phyloP scores from a whole-genome alignment of 1,140 invertebrate species.

The Goniozus legneri region DNA sequence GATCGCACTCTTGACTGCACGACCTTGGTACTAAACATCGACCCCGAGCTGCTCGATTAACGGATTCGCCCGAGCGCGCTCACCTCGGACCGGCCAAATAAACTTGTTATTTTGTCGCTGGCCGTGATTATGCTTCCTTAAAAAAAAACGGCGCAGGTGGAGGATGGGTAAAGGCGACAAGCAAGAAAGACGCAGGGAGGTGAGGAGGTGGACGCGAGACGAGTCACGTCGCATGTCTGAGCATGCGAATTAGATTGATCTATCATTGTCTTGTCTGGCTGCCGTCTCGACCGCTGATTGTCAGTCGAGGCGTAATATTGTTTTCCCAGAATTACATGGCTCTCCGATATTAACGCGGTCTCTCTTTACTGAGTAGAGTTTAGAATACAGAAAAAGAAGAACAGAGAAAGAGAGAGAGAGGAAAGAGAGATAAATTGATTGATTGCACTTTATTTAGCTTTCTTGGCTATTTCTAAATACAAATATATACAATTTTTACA shows the following conservation, averaged over 20 bases:
- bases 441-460: no score
- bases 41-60: no score
- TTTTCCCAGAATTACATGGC: constrained; percentile 38
- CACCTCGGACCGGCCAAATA: no score
- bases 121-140: constrained; percentile 1
- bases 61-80: no score
- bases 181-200: not conserved
- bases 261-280: constrained; percentile 50
- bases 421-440: no score
- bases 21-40: no score
- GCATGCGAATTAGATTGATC: constrained; percentile 51
- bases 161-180: not conserved
- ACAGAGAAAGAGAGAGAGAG: not conserved
- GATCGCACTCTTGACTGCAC: no score
- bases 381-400: not conserved
- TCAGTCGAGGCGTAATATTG: constrained; percentile 28
- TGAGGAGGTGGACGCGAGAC: not conserved
- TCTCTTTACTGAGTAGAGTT: constrained; percentile 1
- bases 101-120: no score
- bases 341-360: constrained; percentile 5
- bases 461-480: no score
- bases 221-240: constrained; percentile 32
- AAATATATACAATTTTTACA: no score
- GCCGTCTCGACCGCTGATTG: constrained; percentile 48
- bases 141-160: not conserved